Evolutionary conservation across 2,113 vertebrate genomes (phyloP).

Genomic region (Isurus oxyrinchus): DNA sequence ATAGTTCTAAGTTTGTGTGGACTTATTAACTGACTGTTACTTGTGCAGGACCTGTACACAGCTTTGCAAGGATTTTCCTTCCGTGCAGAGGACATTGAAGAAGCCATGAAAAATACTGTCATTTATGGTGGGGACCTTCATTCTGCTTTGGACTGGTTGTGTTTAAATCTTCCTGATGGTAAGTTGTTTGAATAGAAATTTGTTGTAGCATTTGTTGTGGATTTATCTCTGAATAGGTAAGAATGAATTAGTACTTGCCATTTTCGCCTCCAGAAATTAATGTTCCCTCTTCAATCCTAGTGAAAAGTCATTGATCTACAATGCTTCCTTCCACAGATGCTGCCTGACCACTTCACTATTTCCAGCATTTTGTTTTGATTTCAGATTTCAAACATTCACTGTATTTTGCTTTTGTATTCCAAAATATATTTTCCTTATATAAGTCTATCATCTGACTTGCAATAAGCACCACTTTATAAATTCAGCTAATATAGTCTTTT

Average conservation of each 20-base stretch:
- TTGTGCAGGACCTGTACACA: slow-evolving; percentile 79
- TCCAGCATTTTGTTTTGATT: no score
- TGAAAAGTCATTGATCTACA: not conserved
- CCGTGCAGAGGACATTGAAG: slow-evolving; percentile 88
- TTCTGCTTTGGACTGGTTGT: slow-evolving; percentile 96
- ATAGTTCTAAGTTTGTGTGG: not conserved
- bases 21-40: not conserved
- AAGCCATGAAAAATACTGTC: slow-evolving; percentile 91
- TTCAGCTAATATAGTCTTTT: not conserved
- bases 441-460: not conserved
- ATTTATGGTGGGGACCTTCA: slow-evolving; percentile 89
- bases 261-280: not conserved
- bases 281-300: not conserved
- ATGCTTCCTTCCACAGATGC: no score
- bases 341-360: no score
- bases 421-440: not conserved
- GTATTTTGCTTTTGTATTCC: not conserved
- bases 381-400: no score
- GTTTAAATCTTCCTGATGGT: slow-evolving; percentile 91
- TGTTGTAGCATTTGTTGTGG: no score
- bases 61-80: slow-evolving; percentile 86
- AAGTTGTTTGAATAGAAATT: slow-evolving; percentile 40
- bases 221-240: not conserved
- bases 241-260: not conserved
- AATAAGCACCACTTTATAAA: not conserved